A percentile compares a stretch with the other conserved stretches of the same genome.
Evolutionary conservation across 2,113 vertebrate species (phyloP).

Genomic region (Protobothrops mucrosquamatus): DNA sequence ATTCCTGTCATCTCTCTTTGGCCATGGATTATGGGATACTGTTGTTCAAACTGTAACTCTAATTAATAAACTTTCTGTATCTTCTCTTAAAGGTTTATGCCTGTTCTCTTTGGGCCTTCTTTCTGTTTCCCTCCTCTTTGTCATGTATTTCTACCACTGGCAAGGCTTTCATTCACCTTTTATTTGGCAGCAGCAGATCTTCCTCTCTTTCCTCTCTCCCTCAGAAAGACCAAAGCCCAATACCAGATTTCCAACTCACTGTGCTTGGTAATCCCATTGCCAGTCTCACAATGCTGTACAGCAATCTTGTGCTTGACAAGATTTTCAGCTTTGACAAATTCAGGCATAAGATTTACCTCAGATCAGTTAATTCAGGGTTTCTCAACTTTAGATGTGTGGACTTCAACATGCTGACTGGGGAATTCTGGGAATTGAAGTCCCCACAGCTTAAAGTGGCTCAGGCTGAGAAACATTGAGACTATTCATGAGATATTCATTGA

Average conservation of each 20-base stretch:
- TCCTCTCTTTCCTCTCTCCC: not conserved
- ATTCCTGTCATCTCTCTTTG: not conserved
- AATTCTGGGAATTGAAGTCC: not conserved
- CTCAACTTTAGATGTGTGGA: not conserved
- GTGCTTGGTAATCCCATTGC: not conserved
- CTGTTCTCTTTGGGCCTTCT: not conserved
- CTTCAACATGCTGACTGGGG: not conserved
- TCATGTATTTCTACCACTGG: not conserved
- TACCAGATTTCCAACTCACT: not conserved
- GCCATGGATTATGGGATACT: not conserved
- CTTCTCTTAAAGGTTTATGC: not conserved
- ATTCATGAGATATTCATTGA: not conserved
- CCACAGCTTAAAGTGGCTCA: not conserved
- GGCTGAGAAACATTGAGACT: not conserved
- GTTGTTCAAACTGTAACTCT: not conserved
- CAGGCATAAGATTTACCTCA: constrained; percentile 7
- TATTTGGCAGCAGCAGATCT: not conserved
- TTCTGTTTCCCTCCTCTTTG: not conserved
- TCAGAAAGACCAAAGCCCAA: too few species aligned
- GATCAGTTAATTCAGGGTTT: not conserved
- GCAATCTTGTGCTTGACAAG: not conserved
- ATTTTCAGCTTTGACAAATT: not conserved
- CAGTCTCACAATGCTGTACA: not conserved
- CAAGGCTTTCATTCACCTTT: not conserved
- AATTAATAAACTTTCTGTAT: not conserved